phyloP scores from a whole-genome alignment of 2,797 vertebrate genomes.

The Poecilia wingei region DNA sequence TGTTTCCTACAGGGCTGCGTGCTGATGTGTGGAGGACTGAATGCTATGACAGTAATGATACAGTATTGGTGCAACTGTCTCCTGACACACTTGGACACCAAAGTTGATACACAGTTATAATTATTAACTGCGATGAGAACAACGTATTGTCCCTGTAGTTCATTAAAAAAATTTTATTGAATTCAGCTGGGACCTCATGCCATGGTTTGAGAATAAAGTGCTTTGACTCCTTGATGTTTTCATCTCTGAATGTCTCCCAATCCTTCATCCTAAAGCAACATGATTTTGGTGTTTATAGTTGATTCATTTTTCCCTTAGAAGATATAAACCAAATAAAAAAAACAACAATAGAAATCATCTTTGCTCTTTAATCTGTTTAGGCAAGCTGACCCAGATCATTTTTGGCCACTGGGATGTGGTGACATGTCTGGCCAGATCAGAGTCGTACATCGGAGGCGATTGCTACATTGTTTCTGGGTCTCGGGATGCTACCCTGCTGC shows the following conservation, averaged over 20 bases:
- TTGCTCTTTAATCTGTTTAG: conserved; percentile 63
- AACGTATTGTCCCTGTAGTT: background rate
- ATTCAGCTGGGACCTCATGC: background rate
- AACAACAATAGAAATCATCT: background rate
- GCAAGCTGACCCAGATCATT: conserved; percentile 95
- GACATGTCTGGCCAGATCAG: conserved; percentile 93
- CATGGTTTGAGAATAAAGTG: background rate
- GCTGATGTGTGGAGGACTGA: conserved; percentile 66
- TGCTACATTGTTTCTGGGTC: conserved; percentile 98
- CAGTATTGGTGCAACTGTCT: conserved; percentile 43
- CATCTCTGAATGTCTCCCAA: background rate
- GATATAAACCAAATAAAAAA: background rate
- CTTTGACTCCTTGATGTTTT: background rate
- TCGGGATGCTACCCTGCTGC: conserved; percentile 91
- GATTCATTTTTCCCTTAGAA: background rate
- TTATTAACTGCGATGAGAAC: background rate
- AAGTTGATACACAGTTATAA: conserved; percentile 17
- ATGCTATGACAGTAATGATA: conserved; percentile 59
- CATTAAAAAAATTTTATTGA: background rate
- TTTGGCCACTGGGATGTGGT: conserved; percentile 99
- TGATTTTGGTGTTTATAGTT: background rate
- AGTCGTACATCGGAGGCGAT: conserved; percentile 96
- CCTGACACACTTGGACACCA: conserved; percentile 45
- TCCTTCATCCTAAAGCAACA: background rate
- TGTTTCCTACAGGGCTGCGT: conserved; percentile 66